phyloP scores from a whole-genome alignment of 2,888 invertebrate species.

The Ophraella communa region DNA sequence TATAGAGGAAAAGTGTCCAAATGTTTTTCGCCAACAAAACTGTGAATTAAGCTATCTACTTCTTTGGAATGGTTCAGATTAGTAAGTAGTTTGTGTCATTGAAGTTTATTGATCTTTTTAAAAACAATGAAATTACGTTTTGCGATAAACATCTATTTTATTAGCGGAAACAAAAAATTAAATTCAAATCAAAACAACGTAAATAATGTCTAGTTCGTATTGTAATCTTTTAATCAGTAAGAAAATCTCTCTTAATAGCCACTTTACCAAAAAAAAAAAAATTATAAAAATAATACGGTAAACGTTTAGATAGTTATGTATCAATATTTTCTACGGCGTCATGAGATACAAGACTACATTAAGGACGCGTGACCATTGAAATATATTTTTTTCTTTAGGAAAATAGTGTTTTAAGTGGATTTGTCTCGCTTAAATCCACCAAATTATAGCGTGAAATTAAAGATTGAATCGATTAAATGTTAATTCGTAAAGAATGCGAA shows the following conservation, averaged over 20 bases:
- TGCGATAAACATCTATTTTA: not conserved
- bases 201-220: not conserved
- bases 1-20: no score
- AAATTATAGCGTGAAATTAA: slow-evolving; percentile 22
- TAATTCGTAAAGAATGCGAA: slow-evolving; percentile 7
- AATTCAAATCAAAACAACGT: not conserved
- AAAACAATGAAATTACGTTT: no score
- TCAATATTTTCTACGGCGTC: not conserved
- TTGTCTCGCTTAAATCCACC: slow-evolving; percentile 5
- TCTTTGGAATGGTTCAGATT: no score
- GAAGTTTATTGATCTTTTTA: no score
- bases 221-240: not conserved
- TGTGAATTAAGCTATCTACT: no score
- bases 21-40: no score
- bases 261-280: not conserved
- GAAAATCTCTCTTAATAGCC: not conserved
- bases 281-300: not conserved
- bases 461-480: slow-evolving; percentile 8
- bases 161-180: not conserved
- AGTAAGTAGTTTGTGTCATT: no score
- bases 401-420: slow-evolving; percentile 13
- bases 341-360: not conserved
- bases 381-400: slow-evolving; percentile 4
- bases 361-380: slow-evolving; percentile 15
- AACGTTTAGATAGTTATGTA: not conserved